Base-by-base conservation (phyloP, 2,888 invertebrate genomes). In the Hyposoter didymator region DNA sequence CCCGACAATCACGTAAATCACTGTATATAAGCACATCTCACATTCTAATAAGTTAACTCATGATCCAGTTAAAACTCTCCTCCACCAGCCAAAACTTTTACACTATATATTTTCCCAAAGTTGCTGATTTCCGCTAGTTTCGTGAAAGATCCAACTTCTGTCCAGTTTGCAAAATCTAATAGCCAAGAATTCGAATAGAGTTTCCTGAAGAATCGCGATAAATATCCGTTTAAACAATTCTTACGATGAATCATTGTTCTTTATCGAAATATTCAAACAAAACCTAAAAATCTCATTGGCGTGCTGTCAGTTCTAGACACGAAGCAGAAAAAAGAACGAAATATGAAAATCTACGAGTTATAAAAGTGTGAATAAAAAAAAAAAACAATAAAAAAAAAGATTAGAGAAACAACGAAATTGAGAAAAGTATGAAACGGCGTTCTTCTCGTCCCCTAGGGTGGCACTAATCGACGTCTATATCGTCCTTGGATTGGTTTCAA, bases 11-110 rank as follows among this genome's bases (percentile, higher is more conserved):
- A 76, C 72, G 66, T 47, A 66, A 66, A 43, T 39, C 14, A 19
- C 47, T 47, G 28, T 52, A 72, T 64, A 59, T 45, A 72, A 39
- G 39, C 22, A 39, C 75, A 35, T 59, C 28, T 59, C 12, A 72
- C 35, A 22, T 49, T 49, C 70, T 72, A 49, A 79, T 64, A 79
- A 72, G 47, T 79, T 79, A 72, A 72, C 79, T 78, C 69, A 45
- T 14, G 45, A 35, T 69, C 55, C 69, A 59, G 55, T 59, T 69
- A 70, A 45, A 45, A 55, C 55, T 28, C 45, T 28, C 3, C 19
- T 14, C 52, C 14, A 52, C 32, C 19, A n/a, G n/a, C n/a, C 35
- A 35, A 66, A 75, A 64, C 35, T 75, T 49, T n/a, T n/a, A 22
- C 14, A 22, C 14, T 28, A 28, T 59, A 59, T 28, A 59, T 28